Percentiles rank a stretch among this genome's conserved stretches.
Conservation (phyloP, 2,888 invertebrate genomes). For the Zhengitettix transpicula region DNA sequence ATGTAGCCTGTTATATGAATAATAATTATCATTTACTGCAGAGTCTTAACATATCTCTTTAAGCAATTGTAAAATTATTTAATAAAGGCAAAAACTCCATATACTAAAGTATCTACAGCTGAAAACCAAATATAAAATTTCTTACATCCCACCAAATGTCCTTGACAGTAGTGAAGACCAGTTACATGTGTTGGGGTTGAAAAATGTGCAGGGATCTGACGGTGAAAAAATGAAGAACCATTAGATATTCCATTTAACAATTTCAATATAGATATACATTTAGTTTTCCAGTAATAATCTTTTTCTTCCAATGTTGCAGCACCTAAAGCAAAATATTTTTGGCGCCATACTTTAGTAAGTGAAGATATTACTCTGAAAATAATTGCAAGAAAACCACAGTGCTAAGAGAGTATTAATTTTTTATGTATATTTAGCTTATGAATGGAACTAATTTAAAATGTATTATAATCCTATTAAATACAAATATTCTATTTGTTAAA, state of each 20-base stretch:
- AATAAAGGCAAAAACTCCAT: too few relatives aligned
- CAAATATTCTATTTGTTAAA: too few relatives aligned
- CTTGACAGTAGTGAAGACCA: constrained; percentile 7
- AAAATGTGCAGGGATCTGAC: constrained; percentile 4
- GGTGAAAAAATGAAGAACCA: constrained; percentile 6
- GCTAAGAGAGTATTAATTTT: too few relatives aligned
- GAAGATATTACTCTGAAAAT: constrained; percentile 7
- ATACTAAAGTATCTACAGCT: too few relatives aligned
- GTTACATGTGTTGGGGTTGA: constrained; percentile 7
- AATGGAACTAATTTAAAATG: too few relatives aligned
- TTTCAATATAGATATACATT: constrained; percentile 3
- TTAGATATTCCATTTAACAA: constrained; percentile 2
- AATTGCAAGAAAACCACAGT: background rate
- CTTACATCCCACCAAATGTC: constrained; percentile 9
- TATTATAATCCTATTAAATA: too few relatives aligned
- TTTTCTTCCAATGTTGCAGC: background rate
- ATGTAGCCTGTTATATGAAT: background rate
- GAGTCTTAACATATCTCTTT: too few relatives aligned
- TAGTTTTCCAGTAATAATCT: constrained; percentile 6
- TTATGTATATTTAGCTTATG: too few relatives aligned
- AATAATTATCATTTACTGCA: background rate
- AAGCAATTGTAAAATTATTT: too few relatives aligned
- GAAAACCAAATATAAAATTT: background rate
- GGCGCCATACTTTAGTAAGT: constrained; percentile 6
- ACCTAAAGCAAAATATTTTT: constrained; percentile 5